Conservation (phyloP, 2,113 vertebrate species). For the Connochaetes taurinus region DNA sequence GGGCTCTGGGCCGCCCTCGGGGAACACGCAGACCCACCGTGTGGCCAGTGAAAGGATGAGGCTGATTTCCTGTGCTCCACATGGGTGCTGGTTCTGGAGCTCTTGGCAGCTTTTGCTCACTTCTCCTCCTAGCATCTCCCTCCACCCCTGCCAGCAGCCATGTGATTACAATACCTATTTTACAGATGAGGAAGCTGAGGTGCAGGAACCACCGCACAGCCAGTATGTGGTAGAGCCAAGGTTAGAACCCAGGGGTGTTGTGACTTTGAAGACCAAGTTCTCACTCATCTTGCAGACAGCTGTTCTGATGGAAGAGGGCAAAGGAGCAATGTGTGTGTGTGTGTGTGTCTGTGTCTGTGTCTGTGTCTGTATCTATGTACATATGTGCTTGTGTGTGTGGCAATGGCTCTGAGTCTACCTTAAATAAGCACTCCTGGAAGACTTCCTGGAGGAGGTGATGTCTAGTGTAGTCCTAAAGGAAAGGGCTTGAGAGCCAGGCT, state of each 20-base stretch:
- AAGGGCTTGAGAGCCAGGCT: background rate
- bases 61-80: rapidly evolving
- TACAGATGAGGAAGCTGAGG: background rate
- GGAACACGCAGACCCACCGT: rapidly evolving
- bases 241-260: background rate
- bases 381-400: too few species aligned
- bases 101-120: background rate
- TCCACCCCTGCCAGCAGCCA: background rate
- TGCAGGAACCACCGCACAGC: too few species aligned
- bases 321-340: background rate
- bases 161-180: background rate
- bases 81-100: rapidly evolving
- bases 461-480: background rate
- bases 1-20: rapidly evolving
- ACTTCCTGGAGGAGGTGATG: background rate
- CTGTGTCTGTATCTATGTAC: too few species aligned
- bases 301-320: background rate
- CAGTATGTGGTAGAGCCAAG: background rate
- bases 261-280: background rate
- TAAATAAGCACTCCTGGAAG: background rate
- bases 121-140: rapidly evolving
- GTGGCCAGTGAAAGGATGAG: rapidly evolving
- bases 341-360: rapidly evolving
- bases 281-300: background rate
- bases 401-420: background rate